Evolutionary conservation across 2,797 vertebrate species (phyloP), one percentile per base, ranked within the genome.

Genomic region (Micropoecilia bifurca): DNA sequence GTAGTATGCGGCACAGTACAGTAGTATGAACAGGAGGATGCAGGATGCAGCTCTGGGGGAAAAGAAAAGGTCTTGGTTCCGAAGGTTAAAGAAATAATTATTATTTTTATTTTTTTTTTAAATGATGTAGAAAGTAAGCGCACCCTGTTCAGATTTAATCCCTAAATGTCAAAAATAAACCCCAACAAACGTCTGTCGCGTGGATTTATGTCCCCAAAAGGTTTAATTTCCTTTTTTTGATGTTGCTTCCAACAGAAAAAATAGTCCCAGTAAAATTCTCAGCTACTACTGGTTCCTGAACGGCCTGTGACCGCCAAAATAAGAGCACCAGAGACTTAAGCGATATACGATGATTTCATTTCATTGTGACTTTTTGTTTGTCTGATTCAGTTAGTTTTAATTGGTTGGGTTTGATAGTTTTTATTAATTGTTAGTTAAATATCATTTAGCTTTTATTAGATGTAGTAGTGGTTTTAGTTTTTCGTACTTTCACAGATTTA

Each of bases 1-100:
- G 92, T 93, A 93, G 90, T 89, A 93, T 93, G 92, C 82, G 90
- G 91, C 90, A 95, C 82, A 33, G 82, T 87, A 94, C 91, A 93
- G 88, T 90, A 92, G 92, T 91, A 94, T 94, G 93, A 92, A 92
- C 85, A 91, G 83, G 89, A 89, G 89, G 75, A 93, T 90, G 91
- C 91, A 79, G 81, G 71, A 86, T 74, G 86, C 91, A 92, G 93
- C 86, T 92, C 92, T 93, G 91, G 91, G 92, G 91, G 84, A 63
- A 82, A 91, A 89, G 81, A 88, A 46, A 68, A 48, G 25, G 50
- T 9, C 25, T 50, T 48, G n/a, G 39, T 88, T 89, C 74, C 74
- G 14, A 75, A 48, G 30, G 8, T 75, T 3, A 74, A 55, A 85
- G 25, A 13, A 84, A 87, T 79, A 71, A 63, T 50, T 2, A 48